Percentiles rank a stretch among this genome's conserved stretches.
Evolutionary conservation across 2,888 invertebrate species (phyloP).

Genomic region (Hyposoter didymator): DNA sequence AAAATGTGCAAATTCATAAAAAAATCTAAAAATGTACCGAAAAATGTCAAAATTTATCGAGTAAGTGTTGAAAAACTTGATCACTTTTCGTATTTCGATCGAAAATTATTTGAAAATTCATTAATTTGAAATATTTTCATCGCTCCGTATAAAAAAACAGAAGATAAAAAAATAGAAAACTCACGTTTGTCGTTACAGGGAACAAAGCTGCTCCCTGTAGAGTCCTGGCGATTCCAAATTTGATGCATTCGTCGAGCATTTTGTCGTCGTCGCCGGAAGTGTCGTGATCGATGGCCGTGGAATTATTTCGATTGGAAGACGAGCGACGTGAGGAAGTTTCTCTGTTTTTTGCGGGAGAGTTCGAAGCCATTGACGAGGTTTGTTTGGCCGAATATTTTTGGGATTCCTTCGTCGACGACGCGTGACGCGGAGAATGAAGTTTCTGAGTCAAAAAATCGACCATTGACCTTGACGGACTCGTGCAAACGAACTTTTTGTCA

Average conservation of each 20-base stretch:
- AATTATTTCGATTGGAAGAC: background rate
- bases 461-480: background rate
- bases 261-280: slow-evolving; percentile 84
- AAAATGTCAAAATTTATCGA: too few relatives aligned
- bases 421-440: slow-evolving; percentile 42
- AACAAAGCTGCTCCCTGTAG: slow-evolving; percentile 16
- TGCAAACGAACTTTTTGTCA: background rate
- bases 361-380: slow-evolving; percentile 15
- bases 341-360: background rate
- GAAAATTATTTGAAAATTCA: too few relatives aligned
- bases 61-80: too few relatives aligned
- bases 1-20: too few relatives aligned
- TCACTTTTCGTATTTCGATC: too few relatives aligned
- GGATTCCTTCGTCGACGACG: slow-evolving; percentile 37
- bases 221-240: slow-evolving; percentile 86
- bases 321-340: background rate
- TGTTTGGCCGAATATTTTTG: slow-evolving; percentile 32
- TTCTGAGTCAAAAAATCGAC: slow-evolving; percentile 18
- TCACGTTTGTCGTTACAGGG: slow-evolving; percentile 20
- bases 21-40: too few relatives aligned
- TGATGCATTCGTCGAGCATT: slow-evolving; percentile 88
- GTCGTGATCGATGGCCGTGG: slow-evolving; percentile 13
- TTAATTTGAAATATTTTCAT: background rate
- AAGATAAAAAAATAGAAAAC: background rate
- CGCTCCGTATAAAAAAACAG: background rate